Base-by-base conservation (phyloP, 1,140 invertebrate species). In the Amphibalanus amphitrite region DNA sequence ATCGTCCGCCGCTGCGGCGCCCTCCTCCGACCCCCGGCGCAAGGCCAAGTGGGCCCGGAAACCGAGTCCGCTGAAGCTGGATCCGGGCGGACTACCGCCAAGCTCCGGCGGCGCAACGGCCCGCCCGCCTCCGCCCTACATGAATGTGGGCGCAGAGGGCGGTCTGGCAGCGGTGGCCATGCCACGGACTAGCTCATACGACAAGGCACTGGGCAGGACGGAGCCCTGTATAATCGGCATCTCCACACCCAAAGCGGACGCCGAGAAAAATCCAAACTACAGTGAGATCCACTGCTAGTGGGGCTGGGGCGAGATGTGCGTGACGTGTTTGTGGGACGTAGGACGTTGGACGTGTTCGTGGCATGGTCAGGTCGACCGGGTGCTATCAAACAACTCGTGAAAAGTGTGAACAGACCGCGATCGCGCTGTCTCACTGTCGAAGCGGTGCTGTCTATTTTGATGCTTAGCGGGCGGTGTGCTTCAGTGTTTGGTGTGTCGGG, bases 1-100 rank as follows among this genome's bases (percentile, higher is more conserved):
- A 29, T 28, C 59, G 73, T 25, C 72, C 73, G 59, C 67, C 72
- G 25, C 73, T 74, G 20, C 71, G 73, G 69, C 29, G 73, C 4
- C 73, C 72, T 67, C 0, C 73, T 73, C 28, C 29, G 72, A 38
- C 65, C 20, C 15, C 0, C 26, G 40, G 0, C 29, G 29, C 38
- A 71, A 29, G 67, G 28, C n/a, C 47, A 71, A 40, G 67, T 38
- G 28, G 68, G 26, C 20, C 23, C 64, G 13, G 40, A 67, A 29
- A 26, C 70, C 23, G 30, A 67, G 40, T n/a, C 70, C 68, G 17
- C 47, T 28, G 33, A 71, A 28, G 65, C 26, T 75, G 69, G 71
- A 72, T n/a, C 72, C 74, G n/a, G 29, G 72, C 25, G 69, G 72
- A 69, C 28, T 69, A 20, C 70, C 71, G 73, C 71, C 67, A 28